Evolutionary conservation across 1,140 invertebrate species (phyloP).

Genomic region (Ctenoplectra terminalis): DNA sequence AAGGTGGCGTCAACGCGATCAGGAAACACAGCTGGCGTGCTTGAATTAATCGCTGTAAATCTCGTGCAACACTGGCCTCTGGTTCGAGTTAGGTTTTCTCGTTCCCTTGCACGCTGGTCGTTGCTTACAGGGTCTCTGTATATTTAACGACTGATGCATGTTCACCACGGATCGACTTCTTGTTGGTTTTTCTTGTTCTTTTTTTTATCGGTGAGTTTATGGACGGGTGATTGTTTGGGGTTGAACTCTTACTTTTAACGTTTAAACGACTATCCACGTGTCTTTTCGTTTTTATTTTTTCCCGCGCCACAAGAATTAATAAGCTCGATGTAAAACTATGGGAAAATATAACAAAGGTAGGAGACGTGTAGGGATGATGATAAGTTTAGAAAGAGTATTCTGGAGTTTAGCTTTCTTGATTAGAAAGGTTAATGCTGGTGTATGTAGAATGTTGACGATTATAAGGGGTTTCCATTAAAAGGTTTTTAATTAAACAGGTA

Average conservation of each 20-base stretch:
- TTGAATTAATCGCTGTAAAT: constrained; percentile 66
- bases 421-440: no score
- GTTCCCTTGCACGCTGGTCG: constrained; percentile 9
- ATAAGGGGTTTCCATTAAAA: not conserved
- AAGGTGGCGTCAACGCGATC: constrained; percentile 68
- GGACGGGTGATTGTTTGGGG: not conserved
- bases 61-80: constrained; percentile 40
- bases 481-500: not conserved
- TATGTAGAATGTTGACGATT: not conserved
- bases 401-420: no score
- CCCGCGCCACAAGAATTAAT: no score
- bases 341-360: no score
- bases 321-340: no score
- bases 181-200: not conserved
- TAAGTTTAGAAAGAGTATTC: no score
- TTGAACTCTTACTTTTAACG: no score
- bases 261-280: no score
- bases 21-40: constrained; percentile 61
- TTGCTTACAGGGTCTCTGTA: not conserved
- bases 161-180: not conserved
- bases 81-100: not conserved
- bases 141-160: constrained; percentile 52
- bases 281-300: no score
- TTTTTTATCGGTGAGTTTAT: not conserved
- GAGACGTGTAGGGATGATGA: no score